Evolutionary conservation across 2,113 vertebrate genomes (phyloP).

Genomic region (Labeo rohita): DNA sequence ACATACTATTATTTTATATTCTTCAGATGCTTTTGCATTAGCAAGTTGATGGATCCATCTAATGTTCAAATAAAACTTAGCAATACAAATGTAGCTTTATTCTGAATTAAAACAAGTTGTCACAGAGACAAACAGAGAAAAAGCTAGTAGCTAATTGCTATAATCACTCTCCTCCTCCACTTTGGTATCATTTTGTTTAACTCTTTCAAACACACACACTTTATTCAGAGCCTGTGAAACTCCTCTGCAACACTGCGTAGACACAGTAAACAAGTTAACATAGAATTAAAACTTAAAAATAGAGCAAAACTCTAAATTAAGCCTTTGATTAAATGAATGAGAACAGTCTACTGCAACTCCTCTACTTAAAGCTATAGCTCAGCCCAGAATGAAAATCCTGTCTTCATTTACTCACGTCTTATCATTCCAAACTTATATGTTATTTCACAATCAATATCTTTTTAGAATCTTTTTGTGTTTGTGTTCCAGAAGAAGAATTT

Average conservation of each 20-base stretch:
- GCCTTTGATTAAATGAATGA: conserved; percentile 4
- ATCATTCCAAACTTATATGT: neutral
- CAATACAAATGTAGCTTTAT: neutral
- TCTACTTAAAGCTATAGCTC: neutral
- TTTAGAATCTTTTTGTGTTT: neutral
- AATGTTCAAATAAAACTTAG: neutral
- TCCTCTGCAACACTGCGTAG: neutral
- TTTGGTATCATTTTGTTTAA: neutral
- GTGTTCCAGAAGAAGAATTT: neutral
- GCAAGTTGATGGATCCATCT: neutral
- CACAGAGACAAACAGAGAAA: neutral
- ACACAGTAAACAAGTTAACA: conserved; percentile 12
- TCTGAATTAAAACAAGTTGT: neutral
- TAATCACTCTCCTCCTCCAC: conserved; percentile 19
- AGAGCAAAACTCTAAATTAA: neutral
- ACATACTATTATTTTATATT: neutral
- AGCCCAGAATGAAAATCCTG: neutral
- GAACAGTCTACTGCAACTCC: neutral
- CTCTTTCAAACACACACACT: neutral
- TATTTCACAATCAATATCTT: neutral
- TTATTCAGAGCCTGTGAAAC: conserved; percentile 10
- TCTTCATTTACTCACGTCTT: neutral
- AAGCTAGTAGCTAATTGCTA: conserved; percentile 18
- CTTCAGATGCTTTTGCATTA: neutral
- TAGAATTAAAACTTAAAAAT: conserved; percentile 18